Percentiles rank a stretch among this genome's conserved stretches.
Evolutionary conservation across 2,888 invertebrate species (phyloP).

Genomic region (Spodoptera littoralis): DNA sequence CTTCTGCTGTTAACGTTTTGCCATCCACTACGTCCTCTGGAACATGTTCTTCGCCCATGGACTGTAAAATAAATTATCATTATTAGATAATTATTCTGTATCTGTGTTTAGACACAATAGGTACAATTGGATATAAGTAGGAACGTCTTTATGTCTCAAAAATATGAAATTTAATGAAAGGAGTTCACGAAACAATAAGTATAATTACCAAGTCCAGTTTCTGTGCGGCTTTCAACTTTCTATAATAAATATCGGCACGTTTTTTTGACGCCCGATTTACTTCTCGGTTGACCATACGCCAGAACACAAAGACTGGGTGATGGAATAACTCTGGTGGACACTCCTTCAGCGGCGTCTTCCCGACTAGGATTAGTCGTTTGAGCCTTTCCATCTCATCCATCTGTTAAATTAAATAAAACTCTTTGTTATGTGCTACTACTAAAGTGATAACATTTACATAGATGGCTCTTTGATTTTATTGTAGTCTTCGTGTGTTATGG

Average conservation of each 20-base stretch:
- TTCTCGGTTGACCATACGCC: conserved; percentile 88
- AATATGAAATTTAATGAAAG: too few species aligned
- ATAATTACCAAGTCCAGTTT: conserved; percentile 73
- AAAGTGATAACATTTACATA: too few species aligned
- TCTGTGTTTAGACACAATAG: too few species aligned
- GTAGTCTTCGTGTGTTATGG: too few species aligned
- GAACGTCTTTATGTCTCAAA: too few species aligned
- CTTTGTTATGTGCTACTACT: conserved; percentile 2
- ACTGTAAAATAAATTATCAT: conserved; percentile 57
- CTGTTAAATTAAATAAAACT: conserved; percentile 68
- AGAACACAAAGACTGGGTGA: conserved; percentile 92
- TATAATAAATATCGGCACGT: conserved; percentile 82
- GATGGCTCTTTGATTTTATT: too few species aligned
- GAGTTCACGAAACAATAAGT: too few species aligned
- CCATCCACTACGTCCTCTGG: conserved; percentile 73
- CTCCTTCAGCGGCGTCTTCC: conserved; percentile 90
- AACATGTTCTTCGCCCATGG: conserved; percentile 81
- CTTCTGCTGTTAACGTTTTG: conserved; percentile 80
- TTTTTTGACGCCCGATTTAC: conserved; percentile 83
- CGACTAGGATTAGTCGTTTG: conserved; percentile 91
- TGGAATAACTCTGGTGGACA: conserved; percentile 91
- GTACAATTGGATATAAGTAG: too few species aligned
- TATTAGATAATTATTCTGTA: too few species aligned
- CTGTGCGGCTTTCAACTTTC: conserved; percentile 80
- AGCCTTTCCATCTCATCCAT: conserved; percentile 91